Base-by-base conservation (phyloP, 2,888 invertebrate species). In the Cenopis cana region DNA sequence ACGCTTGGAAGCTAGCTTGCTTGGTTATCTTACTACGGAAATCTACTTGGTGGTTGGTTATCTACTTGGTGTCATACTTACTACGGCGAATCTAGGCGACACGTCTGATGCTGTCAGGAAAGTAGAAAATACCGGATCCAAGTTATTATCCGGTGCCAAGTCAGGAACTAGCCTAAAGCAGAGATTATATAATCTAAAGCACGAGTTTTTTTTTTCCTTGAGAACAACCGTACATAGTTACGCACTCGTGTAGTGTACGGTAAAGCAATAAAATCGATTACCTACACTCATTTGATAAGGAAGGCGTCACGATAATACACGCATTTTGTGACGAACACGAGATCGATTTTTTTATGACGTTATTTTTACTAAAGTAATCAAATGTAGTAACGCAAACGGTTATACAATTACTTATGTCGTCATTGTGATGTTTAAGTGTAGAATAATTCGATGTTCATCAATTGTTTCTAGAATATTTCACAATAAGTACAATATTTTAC, bases 181-280 rank as follows among this genome's bases (percentile, higher is more conserved):
- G n/a, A n/a, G n/a, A n/a, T n/a, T n/a, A n/a, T n/a, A n/a, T n/a
- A n/a, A n/a, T n/a, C n/a, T n/a, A n/a, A n/a, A n/a, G n/a, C n/a
- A n/a, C n/a, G n/a, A n/a, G n/a, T n/a, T n/a, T n/a, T n/a, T 29
- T 29, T 2, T 29, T 4, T 29, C 12, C 56, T 52, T 46, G 41
- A 33, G 18, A 50, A 59, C 1, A 59, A n/a, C 8, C n/a, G 24
- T 69, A 56, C 10, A 17, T 17, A 10, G 11, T 36, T 55, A 55
- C 55, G 9, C 64, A 57, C 29, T 10, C 50, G 59, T 60, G 61
- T 52, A n/a, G 52, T 12, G 46, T 68, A 68, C 54, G 46, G 33
- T 52, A 49, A 57, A 59, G 54, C 54, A 59, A 65, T 66, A 70
- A 70, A 70, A 70, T 70, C 65, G 65, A 70, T 70, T 70, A 33